These are phyloP conservation scores for Parazoanthus darwini DNA, from an alignment of 92 coral and sea anemone species.

Conservation along the genomic window DNA sequence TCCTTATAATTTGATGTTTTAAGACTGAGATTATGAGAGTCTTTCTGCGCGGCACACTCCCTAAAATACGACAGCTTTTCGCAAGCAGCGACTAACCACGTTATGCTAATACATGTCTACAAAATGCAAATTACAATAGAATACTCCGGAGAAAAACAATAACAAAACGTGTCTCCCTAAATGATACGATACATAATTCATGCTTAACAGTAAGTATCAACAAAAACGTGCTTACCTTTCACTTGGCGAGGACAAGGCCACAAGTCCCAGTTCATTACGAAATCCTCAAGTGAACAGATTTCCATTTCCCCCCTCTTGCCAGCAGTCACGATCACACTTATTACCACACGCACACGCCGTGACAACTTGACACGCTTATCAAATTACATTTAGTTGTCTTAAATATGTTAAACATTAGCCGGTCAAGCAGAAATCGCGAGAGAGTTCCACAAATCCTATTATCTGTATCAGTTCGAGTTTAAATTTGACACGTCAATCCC, in stretches of 20 bases:
- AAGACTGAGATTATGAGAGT: background rate
- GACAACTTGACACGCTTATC: constrained; percentile 17
- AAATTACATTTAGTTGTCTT: constrained; percentile 30
- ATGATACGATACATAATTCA: constrained; percentile 30
- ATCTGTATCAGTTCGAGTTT: too few relatives aligned
- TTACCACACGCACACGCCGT: background rate
- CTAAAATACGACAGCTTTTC: constrained; percentile 23
- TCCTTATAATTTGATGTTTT: background rate
- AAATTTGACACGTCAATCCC: background rate
- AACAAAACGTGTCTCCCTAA: constrained; percentile 34
- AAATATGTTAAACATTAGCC: constrained; percentile 35
- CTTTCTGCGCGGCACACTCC: constrained; percentile 27
- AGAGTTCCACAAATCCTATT: background rate
- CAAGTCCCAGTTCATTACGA: background rate
- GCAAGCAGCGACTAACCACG: constrained; percentile 27
- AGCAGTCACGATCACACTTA: constrained; percentile 12
- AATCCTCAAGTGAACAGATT: background rate
- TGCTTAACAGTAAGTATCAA: background rate
- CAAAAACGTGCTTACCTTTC: constrained; percentile 29
- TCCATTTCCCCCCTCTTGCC: background rate
- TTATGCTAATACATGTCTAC: constrained; percentile 42
- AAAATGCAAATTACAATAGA: constrained; percentile 46
- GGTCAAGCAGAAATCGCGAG: background rate
- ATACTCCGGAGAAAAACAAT: constrained; percentile 8
- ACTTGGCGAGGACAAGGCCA: background rate